A percentile compares a stretch with the other conserved stretches of the same genome.
phyloP scores from a whole-genome alignment of 2,113 vertebrate species.

The Callipepla squamata region DNA sequence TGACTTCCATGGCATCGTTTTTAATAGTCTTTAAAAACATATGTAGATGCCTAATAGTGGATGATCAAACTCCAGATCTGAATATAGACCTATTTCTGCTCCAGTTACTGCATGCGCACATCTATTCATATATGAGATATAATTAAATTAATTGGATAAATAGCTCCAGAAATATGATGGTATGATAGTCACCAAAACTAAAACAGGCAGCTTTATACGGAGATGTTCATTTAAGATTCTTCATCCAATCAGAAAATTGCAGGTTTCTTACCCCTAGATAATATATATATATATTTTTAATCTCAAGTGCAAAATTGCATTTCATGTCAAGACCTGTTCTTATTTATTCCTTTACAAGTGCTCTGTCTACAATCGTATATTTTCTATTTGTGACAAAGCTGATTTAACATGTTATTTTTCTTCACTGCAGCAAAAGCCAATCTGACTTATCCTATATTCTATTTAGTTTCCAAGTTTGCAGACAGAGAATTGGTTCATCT shows the following conservation, averaged over 20 bases:
- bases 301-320: neutral
- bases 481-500: constrained; percentile 71
- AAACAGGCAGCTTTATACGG: neutral
- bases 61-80: neutral
- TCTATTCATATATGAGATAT: neutral
- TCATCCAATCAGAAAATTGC: neutral
- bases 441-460: neutral
- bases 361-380: neutral
- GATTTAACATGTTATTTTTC: neutral
- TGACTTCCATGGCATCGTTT: neutral
- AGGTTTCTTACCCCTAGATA: neutral
- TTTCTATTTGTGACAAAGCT: neutral
- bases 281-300: neutral
- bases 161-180: neutral
- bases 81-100: neutral
- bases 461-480: constrained; percentile 79
- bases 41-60: neutral
- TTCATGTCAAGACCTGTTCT: neutral
- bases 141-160: neutral
- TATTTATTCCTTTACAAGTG: neutral
- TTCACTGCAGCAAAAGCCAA: neutral
- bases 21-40: neutral
- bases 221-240: neutral
- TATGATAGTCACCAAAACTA: neutral
- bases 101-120: neutral